A percentile compares a stretch with the other conserved stretches of the same genome.
Evolutionary conservation across 2,113 vertebrate genomes (phyloP).

Genomic region (Progne subis): DNA sequence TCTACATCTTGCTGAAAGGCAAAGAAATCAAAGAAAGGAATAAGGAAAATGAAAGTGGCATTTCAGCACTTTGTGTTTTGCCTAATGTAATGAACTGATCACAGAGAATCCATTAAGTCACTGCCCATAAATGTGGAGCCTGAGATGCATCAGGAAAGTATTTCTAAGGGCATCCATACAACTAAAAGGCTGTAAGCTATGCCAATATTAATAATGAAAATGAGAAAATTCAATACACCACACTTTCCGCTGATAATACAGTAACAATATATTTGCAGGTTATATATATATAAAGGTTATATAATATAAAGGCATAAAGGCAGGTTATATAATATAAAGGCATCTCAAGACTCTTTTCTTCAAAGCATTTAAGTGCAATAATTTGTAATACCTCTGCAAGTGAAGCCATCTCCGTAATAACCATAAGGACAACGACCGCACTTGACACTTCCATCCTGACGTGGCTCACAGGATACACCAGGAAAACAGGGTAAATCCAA

Average conservation of each 20-base stretch:
- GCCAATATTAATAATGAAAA: not conserved
- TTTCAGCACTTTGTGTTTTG: not conserved
- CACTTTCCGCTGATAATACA: not conserved
- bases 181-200: not conserved
- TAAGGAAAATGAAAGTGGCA: not conserved
- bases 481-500: slow-evolving; percentile 81
- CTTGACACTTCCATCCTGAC: slow-evolving; percentile 59
- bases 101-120: not conserved
- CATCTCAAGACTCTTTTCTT: not conserved
- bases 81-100: not conserved
- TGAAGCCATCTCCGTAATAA: slow-evolving; percentile 82
- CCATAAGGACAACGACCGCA: slow-evolving; percentile 84
- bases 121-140: not conserved
- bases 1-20: slow-evolving; percentile 82
- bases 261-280: not conserved
- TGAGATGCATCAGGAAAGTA: not conserved
- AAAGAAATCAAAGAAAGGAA: slow-evolving; percentile 1
- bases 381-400: slow-evolving; percentile 80
- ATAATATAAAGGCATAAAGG: no score
- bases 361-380: not conserved
- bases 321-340: no score
- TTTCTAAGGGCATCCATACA: not conserved
- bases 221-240: not conserved
- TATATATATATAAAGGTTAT: no score
- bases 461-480: slow-evolving; percentile 79